Evolutionary conservation across 2,797 vertebrate genomes (phyloP), one percentile per base, ranked within the genome.

Genomic region (Sparidentex hasta): DNA sequence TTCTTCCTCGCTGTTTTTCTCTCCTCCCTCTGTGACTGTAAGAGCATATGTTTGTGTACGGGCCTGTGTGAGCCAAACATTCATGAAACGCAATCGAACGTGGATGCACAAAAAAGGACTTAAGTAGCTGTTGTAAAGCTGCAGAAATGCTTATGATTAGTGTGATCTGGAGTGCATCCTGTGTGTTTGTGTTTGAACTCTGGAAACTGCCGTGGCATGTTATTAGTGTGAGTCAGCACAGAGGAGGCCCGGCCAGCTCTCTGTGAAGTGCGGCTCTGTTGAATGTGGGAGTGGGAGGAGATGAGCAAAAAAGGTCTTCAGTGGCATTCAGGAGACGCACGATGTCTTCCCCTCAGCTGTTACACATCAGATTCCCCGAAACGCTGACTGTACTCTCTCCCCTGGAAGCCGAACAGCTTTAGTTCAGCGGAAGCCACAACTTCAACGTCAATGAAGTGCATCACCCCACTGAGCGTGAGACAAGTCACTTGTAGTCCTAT

Each of bases 171-270:
- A 65, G 61, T 71, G 33, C 38, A 9, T 63, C 64, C 11, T 76
- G 64, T 56, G n/a, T 75, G 58, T 72, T 33, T 80, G 29, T 64
- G 74, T 76, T 44, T 52, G 65, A 23, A 29, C 47, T 72, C 13
- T 71, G 70, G 52, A 63, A 51, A 23, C 76, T 20, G 41, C 29
- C 2, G 16, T 63, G 56, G 81, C 65, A 33, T 87, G 82, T 90
- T 88, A 74, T 82, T 76, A 66, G 71, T 77, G 23, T 91, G 81
- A 91, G 90, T 91, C 89, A 92, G 81, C 86, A 71, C 33, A 50
- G 82, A 78, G 55, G 83, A 78, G 78, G 69, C 73, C 54, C 7
- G 12, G 65, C 76, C 83, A 27, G 79, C 33, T 83, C 58, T 43
- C 27, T 70, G 65, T 83, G 76, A 78, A 81, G 62, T 16, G 47